Evolutionary conservation across 2,888 invertebrate genomes (phyloP), one percentile per base, ranked within the genome.

Genomic region (Drosophila tanythrix): DNA sequence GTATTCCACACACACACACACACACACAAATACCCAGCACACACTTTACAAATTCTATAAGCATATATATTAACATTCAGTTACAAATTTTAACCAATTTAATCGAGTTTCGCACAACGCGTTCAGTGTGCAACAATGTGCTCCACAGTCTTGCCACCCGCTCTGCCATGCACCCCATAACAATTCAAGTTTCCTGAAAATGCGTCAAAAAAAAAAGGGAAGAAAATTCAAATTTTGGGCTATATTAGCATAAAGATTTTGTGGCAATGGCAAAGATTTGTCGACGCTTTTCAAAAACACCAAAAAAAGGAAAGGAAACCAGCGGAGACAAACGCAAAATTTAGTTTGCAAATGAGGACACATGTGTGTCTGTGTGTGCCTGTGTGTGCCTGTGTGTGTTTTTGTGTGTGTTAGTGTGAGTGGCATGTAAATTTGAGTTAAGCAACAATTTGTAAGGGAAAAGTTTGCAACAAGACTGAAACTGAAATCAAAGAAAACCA

Each of bases 291-390:
- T 40, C 25, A 50, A 61, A 35, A 25, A 36, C n/a, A 15, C 18
- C 29, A 15, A 27, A 6, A 29, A 2, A 40, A 58, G 62, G 10
- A 27, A 38, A 29, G 31, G n/a, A 38, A 53, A 25, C 53, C 46
- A 43, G 36, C 38, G 48, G 29, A 74, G 74, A 68, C 70, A 75
- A 73, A 81, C 64, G 52, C 52, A 56, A 65, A 88, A 89, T 82
- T 82, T 82, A 80, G 82, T 89, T 89, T 76, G 77, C 82, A 88
- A 84, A 87, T 87, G 71, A 80, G 70, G 58, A 70, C 64, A 57
- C 48, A 74, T 56, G 48, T 61, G 58, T 63, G 8, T 50, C 62
- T 53, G 67, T 68, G 43, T 59, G 5, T 15, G 40, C 2, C 10
- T 21, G 3, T 62, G 8, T 62, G 38, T 27, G 53, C 53, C 33